phyloP scores from a whole-genome alignment of 2,797 vertebrate genomes.

The Cyprinodon diabolis region DNA sequence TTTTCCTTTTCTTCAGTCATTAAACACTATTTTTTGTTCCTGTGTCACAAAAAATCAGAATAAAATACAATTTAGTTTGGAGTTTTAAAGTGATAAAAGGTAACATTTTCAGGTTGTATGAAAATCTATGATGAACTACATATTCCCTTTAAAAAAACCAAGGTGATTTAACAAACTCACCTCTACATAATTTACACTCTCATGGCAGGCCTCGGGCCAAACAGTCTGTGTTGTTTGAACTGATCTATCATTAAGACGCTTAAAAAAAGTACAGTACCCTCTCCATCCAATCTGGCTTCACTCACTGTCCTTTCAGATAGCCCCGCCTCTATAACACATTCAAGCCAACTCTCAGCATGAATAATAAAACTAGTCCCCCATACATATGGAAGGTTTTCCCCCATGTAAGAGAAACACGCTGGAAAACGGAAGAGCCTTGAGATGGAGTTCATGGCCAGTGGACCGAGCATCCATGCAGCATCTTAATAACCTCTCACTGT shows the following conservation, averaged over 20 bases:
- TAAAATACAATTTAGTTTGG: neutral
- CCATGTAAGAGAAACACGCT: slow-evolving; percentile 49
- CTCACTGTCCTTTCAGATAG: slow-evolving; percentile 28
- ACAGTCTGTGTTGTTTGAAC: slow-evolving; percentile 7
- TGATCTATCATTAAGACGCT: slow-evolving; percentile 39
- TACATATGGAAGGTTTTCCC: slow-evolving; percentile 62
- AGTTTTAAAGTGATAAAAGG: neutral
- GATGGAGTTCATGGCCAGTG: slow-evolving; percentile 41
- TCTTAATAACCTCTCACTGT: slow-evolving; percentile 56
- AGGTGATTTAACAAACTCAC: slow-evolving; percentile 19
- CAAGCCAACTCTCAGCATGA: slow-evolving; percentile 58
- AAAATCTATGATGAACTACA: neutral
- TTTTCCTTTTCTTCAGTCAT: neutral
- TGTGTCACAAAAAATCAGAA: too few relatives aligned
- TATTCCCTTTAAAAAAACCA: slow-evolving; percentile 1
- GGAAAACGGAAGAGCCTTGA: neutral
- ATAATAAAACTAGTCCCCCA: slow-evolving; percentile 66
- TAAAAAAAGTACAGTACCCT: slow-evolving; percentile 21
- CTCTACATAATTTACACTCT: slow-evolving; percentile 15
- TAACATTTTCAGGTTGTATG: neutral
- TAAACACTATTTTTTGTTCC: neutral
- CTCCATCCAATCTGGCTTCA: slow-evolving; percentile 15
- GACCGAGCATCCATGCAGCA: slow-evolving; percentile 31
- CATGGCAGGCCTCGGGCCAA: slow-evolving; percentile 17
- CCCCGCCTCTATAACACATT: slow-evolving; percentile 31